A percentile compares a stretch with the other conserved stretches of the same genome.
Evolutionary conservation across 2,797 vertebrate species (phyloP).

Genomic region (Toxotes lorentzi): DNA sequence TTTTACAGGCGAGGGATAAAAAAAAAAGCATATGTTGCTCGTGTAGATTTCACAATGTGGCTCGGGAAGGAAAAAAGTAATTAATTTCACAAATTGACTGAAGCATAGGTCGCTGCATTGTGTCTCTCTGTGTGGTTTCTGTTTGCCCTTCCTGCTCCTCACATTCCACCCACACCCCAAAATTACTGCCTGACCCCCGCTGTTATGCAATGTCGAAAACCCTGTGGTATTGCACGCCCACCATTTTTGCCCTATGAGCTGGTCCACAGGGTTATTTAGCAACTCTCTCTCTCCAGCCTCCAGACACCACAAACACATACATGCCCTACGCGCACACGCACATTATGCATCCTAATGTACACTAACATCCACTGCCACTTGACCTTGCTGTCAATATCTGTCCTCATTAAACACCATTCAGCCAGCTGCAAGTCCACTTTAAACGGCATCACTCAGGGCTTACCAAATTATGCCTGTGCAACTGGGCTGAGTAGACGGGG

Average conservation of each 20-base stretch:
- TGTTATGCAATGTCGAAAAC: constrained; percentile 57
- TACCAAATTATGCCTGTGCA: constrained; percentile 72
- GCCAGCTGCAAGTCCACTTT: constrained; percentile 74
- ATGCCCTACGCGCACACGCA: neutral
- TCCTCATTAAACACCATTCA: constrained; percentile 82
- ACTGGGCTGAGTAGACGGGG: constrained; percentile 41
- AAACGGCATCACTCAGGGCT: constrained; percentile 79
- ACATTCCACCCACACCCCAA: constrained; percentile 67
- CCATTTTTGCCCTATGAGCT: constrained; percentile 45
- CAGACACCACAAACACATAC: constrained; percentile 39
- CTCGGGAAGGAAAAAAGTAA: constrained; percentile 22
- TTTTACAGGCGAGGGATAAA: constrained; percentile 24
- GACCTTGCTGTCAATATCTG: constrained; percentile 81
- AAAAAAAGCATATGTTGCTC: constrained; percentile 5
- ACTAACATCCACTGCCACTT: constrained; percentile 78
- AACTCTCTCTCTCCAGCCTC: constrained; percentile 45
- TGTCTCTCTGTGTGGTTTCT: constrained; percentile 60
- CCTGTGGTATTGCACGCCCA: constrained; percentile 61
- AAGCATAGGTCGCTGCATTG: constrained; percentile 43
- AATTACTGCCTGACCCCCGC: constrained; percentile 69
- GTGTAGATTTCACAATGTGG: constrained; percentile 36
- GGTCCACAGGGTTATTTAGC: constrained; percentile 50
- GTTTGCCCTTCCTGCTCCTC: constrained; percentile 68
- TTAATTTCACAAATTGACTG: constrained; percentile 60
- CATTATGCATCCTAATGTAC: constrained; percentile 75